These are phyloP conservation scores for Pandion haliaetus DNA, from an alignment of 2,113 vertebrate species.

Conservation along the genomic window DNA sequence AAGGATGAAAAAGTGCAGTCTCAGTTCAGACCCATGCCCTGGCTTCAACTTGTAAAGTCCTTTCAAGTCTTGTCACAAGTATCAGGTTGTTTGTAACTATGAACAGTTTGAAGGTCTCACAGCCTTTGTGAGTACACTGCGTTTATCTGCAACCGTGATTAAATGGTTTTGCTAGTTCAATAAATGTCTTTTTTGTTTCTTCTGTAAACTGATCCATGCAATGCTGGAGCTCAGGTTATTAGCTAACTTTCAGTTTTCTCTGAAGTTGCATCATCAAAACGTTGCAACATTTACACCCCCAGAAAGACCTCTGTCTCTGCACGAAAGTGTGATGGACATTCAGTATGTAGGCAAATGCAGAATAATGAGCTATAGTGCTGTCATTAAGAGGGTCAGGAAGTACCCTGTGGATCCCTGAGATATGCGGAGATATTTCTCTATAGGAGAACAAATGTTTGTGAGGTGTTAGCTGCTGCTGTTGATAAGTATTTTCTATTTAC, in stretches of 20 bases:
- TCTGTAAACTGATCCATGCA: neutral
- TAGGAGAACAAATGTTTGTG: neutral
- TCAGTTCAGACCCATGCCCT: neutral
- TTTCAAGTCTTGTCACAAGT: neutral
- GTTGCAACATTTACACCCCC: neutral
- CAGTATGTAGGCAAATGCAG: neutral
- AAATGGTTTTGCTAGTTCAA: neutral
- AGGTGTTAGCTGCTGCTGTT: neutral
- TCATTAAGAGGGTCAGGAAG: neutral
- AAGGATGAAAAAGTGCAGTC: neutral
- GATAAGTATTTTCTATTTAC: neutral
- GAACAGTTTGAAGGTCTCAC: neutral
- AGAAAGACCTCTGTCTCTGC: neutral
- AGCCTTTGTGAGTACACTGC: neutral
- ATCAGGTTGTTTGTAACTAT: neutral
- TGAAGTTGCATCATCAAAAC: neutral
- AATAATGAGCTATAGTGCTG: neutral
- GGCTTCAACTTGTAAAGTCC: neutral
- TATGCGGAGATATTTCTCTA: neutral
- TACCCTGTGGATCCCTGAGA: neutral
- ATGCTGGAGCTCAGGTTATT: neutral
- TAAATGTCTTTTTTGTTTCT: neutral
- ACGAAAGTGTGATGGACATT: neutral
- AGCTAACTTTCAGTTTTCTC: neutral
- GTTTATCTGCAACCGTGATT: accelerated